phyloP scores from a whole-genome alignment of 2,888 invertebrate genomes.

The Synanthedon vespiformis region DNA sequence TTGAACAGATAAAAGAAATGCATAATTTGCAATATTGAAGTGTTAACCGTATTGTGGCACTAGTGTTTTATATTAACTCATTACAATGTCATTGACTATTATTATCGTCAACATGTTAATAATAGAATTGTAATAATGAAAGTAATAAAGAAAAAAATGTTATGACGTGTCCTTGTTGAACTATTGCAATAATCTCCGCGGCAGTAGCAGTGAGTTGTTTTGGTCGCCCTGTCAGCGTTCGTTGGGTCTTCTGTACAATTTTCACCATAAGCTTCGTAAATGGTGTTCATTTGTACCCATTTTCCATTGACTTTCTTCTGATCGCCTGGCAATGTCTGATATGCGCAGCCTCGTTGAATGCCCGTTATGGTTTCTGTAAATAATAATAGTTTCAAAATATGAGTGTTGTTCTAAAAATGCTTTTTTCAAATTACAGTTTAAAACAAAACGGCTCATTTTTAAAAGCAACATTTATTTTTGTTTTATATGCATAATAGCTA shows the following conservation, averaged over 20 bases:
- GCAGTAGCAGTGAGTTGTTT: constrained; percentile 79
- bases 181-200: constrained; percentile 78
- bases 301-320: constrained; percentile 61
- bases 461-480: too few species aligned
- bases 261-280: constrained; percentile 78
- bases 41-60: too few species aligned
- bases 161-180: constrained; percentile 15
- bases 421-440: too few species aligned
- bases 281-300: constrained; percentile 72
- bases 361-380: constrained; percentile 32
- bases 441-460: too few species aligned
- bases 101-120: not conserved
- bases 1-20: too few species aligned
- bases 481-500: too few species aligned
- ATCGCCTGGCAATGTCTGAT: constrained; percentile 74
- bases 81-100: too few species aligned
- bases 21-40: too few species aligned
- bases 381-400: not conserved
- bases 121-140: constrained; percentile 1
- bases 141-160: not conserved
- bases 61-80: too few species aligned
- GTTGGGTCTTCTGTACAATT: constrained; percentile 74
- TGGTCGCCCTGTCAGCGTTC: constrained; percentile 63
- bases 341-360: constrained; percentile 75
- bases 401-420: too few species aligned